Base-by-base conservation (phyloP, 1,140 invertebrate genomes). In the Mactra quadrangularis region DNA sequence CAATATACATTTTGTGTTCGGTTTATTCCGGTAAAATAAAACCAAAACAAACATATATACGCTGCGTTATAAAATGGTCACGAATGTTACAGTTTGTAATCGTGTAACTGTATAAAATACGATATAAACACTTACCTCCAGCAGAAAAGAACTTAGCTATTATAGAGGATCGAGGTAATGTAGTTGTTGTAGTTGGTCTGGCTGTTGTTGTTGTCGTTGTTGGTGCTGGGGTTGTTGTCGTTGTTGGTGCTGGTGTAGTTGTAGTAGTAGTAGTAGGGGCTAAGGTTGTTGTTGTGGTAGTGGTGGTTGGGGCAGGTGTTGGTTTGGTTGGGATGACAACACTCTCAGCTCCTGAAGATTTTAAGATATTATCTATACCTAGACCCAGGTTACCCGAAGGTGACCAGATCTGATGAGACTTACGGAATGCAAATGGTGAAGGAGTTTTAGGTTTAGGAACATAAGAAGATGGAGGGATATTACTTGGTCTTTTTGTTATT, bases 361-460 rank as follows among this genome's bases (percentile, higher is more conserved):
- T 79, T 17, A 79, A 66, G 25, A 79, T 45, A 7, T 79, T 41
- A 41, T 79, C 66, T 31, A 79, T 70, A n/a, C 60, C 60, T 31
- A 33, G 2, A 17, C 76, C 76, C 11, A 79, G 50, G 22, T 57
- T 59, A 4, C 76, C 76, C 31, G 35, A 31, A 4, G 75, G 75
- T 0, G 76, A 79, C 76, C 76, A 79, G 3, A 79, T 79, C 45
- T 70, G 76, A 19, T 79, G 62, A n/a, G 62, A 64, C 17, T 45
- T 53, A 38, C 47, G 38, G 41, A 77, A 64, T 1, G 59, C 11
- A 38, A 0, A 52, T n/a, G 41, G 75, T 7, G 11, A 7, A 3
- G 45, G 27, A 3, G 33, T 33, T 11, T 72, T 72, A 29, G n/a
- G 66, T 22, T 29, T 29, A 35, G n/a, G 60, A 31, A 17, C 3